Conservation (phyloP, 1,140 invertebrate species). For the Akabosia matsudoensis region DNA sequence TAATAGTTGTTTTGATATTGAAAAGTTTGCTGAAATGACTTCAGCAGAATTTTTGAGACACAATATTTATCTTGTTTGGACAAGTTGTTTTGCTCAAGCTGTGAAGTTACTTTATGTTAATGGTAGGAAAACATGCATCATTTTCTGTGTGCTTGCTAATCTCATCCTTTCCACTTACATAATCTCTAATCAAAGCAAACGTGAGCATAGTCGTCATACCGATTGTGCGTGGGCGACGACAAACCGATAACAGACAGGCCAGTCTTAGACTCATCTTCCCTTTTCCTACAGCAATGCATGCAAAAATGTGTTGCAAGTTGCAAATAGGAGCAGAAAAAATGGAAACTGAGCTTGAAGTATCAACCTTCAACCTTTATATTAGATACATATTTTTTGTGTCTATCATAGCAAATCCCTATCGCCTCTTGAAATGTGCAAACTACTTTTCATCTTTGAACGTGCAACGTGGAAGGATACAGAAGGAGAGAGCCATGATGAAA, state of each 20-base stretch:
- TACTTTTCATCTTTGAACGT: too few species aligned
- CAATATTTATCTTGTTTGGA: not conserved
- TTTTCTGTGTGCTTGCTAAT: not conserved
- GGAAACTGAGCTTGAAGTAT: too few species aligned
- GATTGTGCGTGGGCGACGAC: conserved; percentile 1
- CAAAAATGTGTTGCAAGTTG: too few species aligned
- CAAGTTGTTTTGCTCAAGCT: not conserved
- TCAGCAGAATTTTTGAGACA: not conserved
- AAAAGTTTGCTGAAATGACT: too few species aligned
- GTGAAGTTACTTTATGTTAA: not conserved
- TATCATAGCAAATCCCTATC: too few species aligned
- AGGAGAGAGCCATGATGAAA: not conserved
- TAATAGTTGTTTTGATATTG: not conserved
- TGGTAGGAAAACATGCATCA: not conserved
- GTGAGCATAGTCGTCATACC: not conserved
- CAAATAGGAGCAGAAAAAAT: too few species aligned
- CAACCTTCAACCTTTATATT: not conserved
- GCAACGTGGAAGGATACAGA: too few species aligned
- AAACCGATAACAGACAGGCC: conserved; percentile 4
- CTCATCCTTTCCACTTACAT: not conserved
- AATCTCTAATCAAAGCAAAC: not conserved
- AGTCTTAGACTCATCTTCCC: not conserved
- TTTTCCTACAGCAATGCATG: too few species aligned
- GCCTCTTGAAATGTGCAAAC: too few species aligned
- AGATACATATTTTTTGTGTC: not conserved